A percentile compares a stretch with the other conserved stretches of the same genome.
These are phyloP conservation scores for Liasis olivaceus DNA, from an alignment of 2,797 vertebrate genomes.

Conservation along the genomic window DNA sequence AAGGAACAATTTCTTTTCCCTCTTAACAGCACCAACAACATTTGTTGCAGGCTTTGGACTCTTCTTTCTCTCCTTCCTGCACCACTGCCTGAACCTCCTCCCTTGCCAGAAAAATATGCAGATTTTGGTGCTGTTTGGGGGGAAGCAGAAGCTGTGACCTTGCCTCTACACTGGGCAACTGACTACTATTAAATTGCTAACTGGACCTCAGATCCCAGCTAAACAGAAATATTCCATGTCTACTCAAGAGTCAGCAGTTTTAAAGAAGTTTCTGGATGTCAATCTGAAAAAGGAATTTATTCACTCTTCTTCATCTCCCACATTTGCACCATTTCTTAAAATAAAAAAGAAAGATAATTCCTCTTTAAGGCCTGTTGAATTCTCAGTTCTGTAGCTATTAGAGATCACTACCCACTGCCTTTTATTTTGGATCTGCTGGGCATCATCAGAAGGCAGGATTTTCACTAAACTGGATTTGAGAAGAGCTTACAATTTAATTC, in stretches of 20 bases:
- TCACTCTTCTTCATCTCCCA: neutral
- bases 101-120: neutral
- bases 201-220: neutral
- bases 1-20: neutral
- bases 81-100: neutral
- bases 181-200: neutral
- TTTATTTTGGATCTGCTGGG: neutral
- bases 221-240: neutral
- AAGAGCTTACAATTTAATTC: neutral
- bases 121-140: neutral
- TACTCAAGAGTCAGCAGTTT: neutral
- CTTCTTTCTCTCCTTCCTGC: neutral
- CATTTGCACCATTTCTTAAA: neutral
- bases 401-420: neutral
- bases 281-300: neutral
- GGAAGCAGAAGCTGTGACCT: neutral
- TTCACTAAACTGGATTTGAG: neutral
- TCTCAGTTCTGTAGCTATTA: neutral
- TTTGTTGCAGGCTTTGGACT: neutral
- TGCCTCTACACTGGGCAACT: neutral
- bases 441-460: neutral
- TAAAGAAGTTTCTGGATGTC: neutral
- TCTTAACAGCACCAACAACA: neutral
- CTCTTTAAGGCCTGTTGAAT: neutral
- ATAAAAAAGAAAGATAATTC: neutral